Base-by-base conservation (phyloP, 2,113 vertebrate genomes). In the Mustela nigripes region DNA sequence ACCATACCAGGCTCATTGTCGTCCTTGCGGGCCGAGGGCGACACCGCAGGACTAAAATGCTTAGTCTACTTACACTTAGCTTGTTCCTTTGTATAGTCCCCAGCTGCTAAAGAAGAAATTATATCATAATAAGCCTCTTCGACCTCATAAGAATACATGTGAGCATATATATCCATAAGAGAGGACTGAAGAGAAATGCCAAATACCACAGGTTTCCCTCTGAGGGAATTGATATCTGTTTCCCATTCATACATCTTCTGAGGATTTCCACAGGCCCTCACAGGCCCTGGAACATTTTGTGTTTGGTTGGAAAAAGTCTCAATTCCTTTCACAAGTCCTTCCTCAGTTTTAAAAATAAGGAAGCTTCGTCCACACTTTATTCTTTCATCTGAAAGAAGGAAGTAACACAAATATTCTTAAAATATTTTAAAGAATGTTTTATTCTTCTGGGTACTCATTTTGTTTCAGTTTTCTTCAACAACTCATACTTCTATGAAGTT, bases 301-400 rank as follows among this genome's bases (percentile, higher is more conserved):
- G 1, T 79, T 92, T 88, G 8, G 9, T 74, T 89, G 31, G 94
- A 71, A 90, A 63, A 95, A 86, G 1, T 45, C 45, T 79, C 1
- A n/a, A 15, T 73, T 5, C 12, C 10, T 33, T 92, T 82, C 67
- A 83, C 4, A 48, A 7, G 22, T 63, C 48, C 24, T 90, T 95
- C 42, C 24, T 86, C 65, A 58, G 65, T 65, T 91, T 92, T 60
- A 31, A 78, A 89, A 93, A 67, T 76, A 9, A 74, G 19, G 22
- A 10, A 71, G 31, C 12, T 84, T 50, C 4, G 6, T 91, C 36
- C 22, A 93, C 94, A 91, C 36, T 76, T 89, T 22, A 73, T 81
- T 79, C 12, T 56, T 88, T n/a, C 14, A 50, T 56, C 50, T 90
- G 91, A 97, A 95, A 85, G 31, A 97, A 94, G 31, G 4, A 92